Evolutionary conservation across 2,113 vertebrate species (phyloP).

Genomic region (Bettongia penicillata): DNA sequence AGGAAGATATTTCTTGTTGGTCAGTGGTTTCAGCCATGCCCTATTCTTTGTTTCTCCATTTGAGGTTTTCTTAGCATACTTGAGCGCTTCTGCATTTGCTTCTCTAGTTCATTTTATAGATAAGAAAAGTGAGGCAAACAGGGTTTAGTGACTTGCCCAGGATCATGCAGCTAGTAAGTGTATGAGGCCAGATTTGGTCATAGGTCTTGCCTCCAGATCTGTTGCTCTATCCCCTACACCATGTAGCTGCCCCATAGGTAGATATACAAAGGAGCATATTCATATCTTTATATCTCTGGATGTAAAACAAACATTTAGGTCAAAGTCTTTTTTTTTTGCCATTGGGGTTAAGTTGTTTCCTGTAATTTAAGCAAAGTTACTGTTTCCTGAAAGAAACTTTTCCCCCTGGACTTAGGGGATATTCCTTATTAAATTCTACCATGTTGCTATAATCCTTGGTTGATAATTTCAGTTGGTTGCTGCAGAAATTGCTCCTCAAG

Average conservation of each 20-base stretch:
- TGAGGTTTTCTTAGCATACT: not conserved
- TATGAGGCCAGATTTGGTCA: not conserved
- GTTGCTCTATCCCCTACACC: not conserved
- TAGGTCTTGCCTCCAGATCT: too few species aligned
- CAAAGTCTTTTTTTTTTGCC: slow-evolving; percentile 19
- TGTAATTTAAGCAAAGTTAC: not conserved
- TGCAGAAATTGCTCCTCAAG: not conserved
- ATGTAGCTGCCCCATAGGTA: not conserved
- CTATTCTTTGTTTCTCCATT: not conserved
- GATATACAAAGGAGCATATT: not conserved
- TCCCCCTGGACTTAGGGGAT: not conserved
- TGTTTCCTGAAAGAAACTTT: slow-evolving; percentile 33
- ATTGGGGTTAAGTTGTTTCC: slow-evolving; percentile 6
- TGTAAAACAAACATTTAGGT: not conserved
- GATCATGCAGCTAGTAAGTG: not conserved
- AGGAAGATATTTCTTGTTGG: not conserved
- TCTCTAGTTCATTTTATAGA: not conserved
- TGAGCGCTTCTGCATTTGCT: not conserved
- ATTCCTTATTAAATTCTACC: slow-evolving; percentile 43
- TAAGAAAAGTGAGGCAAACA: not conserved
- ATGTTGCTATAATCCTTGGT: not conserved
- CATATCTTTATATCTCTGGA: not conserved
- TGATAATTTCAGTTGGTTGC: slow-evolving; percentile 12
- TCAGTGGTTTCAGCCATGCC: not conserved
- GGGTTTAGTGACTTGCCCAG: not conserved